phyloP scores from a whole-genome alignment of 2,888 invertebrate genomes.

The Entomobrya multifasciata region DNA sequence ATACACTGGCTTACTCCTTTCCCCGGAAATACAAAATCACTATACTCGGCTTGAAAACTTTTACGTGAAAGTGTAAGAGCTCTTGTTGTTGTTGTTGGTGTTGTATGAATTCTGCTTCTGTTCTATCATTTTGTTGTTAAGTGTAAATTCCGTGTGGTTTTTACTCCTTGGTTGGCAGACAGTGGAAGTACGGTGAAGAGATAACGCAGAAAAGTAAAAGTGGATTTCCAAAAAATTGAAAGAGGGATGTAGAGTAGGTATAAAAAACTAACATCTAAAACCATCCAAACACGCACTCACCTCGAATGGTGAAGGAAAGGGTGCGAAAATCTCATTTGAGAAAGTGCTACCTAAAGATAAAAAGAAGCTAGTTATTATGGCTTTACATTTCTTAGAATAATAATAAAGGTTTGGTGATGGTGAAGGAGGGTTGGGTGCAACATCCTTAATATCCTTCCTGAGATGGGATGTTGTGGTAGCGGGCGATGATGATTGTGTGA shows the following conservation, averaged over 20 bases:
- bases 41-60: neutral
- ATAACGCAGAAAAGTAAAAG: conserved; percentile 38
- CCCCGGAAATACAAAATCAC: conserved; percentile 59
- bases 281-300: neutral
- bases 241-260: conserved; percentile 21
- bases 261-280: neutral
- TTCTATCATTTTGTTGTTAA: conserved; percentile 24
- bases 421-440: neutral
- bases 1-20: conserved; percentile 36
- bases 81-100: conserved; percentile 17
- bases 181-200: neutral
- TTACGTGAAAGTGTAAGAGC: conserved; percentile 8
- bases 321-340: conserved; percentile 59
- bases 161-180: conserved; percentile 18
- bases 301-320: conserved; percentile 20
- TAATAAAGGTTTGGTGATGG: conserved; percentile 12
- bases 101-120: neutral
- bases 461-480: neutral
- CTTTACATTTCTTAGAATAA: conserved; percentile 35
- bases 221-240: conserved; percentile 45
- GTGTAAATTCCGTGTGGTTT: conserved; percentile 62
- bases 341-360: conserved; percentile 57
- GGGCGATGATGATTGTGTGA: conserved; percentile 7
- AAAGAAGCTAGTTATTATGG: conserved; percentile 54
- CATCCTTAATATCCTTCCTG: conserved; percentile 44